Evolutionary conservation across 1,140 invertebrate genomes (phyloP), one percentile per base, ranked within the genome.

Genomic region (Xylocopa sonorina): DNA sequence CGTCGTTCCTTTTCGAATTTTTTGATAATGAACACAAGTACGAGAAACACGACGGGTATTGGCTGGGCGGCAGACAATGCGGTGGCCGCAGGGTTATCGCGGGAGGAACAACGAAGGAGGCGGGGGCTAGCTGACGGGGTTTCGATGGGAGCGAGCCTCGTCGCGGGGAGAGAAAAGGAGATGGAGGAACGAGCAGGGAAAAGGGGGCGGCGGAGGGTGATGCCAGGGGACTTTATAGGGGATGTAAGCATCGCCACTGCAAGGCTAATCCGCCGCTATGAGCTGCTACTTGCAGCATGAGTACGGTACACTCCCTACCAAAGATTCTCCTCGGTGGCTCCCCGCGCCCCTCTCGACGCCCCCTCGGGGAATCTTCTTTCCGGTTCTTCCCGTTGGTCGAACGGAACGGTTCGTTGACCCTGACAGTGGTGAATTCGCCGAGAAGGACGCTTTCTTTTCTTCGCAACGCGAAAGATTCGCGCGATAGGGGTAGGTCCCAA

Each of bases 1-100:
- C 75, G 71, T 79, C 84, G 84, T 83, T 87, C 88, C 87, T 90
- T 90, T 84, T 85, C 82, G 87, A 90, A 87, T 88, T 89, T 90
- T 88, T 88, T 90, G 88, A 90, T 92, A 92, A 93, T 92, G 91
- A 92, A 91, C 87, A 87, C 90, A 92, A 92, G 90, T 92, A 91
- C 68, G 89, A 91, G 90, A 90, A 91, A 90, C 84, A 89, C 87
- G 88, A 88, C 72, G 84, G 88, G 89, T 90, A 93, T 92, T 92
- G 91, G 91, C 88, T 90, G 90, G 87, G 81, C 89, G 80, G 81
- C 73, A 91, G 90, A 92, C 92, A 92, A 92, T 92, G 86, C 88
- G 81, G 85, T 89, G 90, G 91, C 92, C 91, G 92, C 90, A 83
- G 91, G 92, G 91, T 90, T 91, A 91, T 89, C 90, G 88, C 82